Conservation (phyloP, 2,797 vertebrate species). For the Emydoidea blandingii region DNA sequence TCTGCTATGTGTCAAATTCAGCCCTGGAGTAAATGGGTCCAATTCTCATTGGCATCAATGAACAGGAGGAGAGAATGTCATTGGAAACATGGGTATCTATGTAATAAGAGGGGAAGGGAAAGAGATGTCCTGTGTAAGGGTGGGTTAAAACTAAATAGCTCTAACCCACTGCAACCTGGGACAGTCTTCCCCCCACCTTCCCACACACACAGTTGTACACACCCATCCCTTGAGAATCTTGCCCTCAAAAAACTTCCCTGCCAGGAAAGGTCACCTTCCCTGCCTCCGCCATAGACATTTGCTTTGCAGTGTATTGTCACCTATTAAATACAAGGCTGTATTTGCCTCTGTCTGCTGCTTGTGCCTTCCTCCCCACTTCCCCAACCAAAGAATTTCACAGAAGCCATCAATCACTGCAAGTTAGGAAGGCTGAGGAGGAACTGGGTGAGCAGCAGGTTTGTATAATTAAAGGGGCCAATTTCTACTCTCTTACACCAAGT, state of each 20-base stretch:
- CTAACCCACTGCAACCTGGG: not conserved
- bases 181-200: not conserved
- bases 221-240: not conserved
- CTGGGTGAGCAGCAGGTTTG: not conserved
- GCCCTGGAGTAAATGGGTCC: fast-evolving
- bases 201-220: not conserved
- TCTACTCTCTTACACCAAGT: not conserved
- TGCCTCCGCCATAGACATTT: not conserved
- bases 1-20: not conserved
- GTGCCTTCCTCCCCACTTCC: not conserved
- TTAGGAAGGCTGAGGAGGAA: not conserved
- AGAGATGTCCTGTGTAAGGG: not conserved
- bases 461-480: not conserved
- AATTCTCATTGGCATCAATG: fast-evolving
- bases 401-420: not conserved
- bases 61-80: not conserved
- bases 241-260: not conserved
- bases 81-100: too few species aligned
- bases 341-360: not conserved
- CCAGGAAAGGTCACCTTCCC: not conserved
- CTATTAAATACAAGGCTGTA: too few species aligned
- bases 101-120: not conserved
- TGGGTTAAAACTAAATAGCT: not conserved
- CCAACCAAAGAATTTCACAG: not conserved
- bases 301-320: not conserved